phyloP scores from a whole-genome alignment of 2,113 vertebrate genomes.

The Pluvianellus socialis region DNA sequence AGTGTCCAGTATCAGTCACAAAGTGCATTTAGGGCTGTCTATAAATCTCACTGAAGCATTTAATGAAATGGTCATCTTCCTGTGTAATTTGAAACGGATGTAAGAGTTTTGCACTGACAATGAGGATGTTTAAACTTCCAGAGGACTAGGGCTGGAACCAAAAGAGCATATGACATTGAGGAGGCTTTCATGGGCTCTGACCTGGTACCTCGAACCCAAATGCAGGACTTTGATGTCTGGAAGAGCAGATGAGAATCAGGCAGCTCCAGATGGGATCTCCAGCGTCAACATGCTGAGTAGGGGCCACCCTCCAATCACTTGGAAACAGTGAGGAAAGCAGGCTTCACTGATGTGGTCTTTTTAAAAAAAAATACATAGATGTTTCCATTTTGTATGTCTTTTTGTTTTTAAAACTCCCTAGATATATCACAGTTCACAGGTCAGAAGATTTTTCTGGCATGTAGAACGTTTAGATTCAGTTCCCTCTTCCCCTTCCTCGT shows the following conservation, averaged over 20 bases:
- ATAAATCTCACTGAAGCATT: conserved; percentile 74
- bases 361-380: not conserved
- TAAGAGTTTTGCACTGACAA: not conserved
- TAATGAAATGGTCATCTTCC: conserved; percentile 74
- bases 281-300: not conserved
- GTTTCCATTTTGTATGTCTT: not conserved
- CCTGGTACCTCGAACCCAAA: not conserved
- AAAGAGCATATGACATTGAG: not conserved
- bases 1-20: conserved; percentile 66
- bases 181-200: not conserved
- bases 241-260: not conserved
- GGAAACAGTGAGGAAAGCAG: not conserved
- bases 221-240: not conserved
- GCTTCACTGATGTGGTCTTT: not conserved
- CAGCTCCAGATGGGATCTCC: not conserved
- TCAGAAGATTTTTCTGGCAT: not conserved
- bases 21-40: conserved; percentile 64
- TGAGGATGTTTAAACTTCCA: not conserved
- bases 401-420: not conserved
- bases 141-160: not conserved
- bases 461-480: not conserved
- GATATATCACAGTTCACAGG: not conserved
- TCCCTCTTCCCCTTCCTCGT: not conserved
- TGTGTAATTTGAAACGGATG: conserved; percentile 70
- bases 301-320: not conserved